phyloP scores from a whole-genome alignment of 2,888 invertebrate species.

The Marasmarcha lunaedactyla region DNA sequence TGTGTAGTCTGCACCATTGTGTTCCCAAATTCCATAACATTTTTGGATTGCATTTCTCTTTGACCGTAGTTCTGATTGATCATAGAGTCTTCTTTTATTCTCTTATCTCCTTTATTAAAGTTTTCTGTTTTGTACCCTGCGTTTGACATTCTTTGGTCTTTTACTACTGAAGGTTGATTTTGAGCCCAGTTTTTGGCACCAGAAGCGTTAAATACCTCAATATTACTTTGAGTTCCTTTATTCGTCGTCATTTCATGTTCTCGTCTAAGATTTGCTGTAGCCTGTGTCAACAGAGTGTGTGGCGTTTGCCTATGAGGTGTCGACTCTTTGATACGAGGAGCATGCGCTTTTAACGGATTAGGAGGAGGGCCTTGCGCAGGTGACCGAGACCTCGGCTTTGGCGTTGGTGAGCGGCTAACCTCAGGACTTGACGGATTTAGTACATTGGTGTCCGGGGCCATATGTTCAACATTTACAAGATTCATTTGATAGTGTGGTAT shows the following conservation, averaged over 20 bases:
- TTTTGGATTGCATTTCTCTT: slow-evolving; percentile 57
- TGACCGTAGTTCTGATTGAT: slow-evolving; percentile 51
- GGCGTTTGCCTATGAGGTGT: slow-evolving; percentile 43
- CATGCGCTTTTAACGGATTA: slow-evolving; percentile 75
- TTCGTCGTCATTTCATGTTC: slow-evolving; percentile 59
- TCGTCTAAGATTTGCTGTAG: slow-evolving; percentile 40
- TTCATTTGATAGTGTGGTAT: slow-evolving; percentile 86
- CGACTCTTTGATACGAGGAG: slow-evolving; percentile 71
- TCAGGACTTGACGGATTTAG: slow-evolving; percentile 73
- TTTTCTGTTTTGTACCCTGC: slow-evolving; percentile 58
- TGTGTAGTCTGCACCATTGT: slow-evolving; percentile 74
- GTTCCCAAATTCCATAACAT: slow-evolving; percentile 62
- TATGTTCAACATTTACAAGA: slow-evolving; percentile 76
- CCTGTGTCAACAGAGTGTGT: slow-evolving; percentile 42
- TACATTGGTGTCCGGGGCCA: slow-evolving; percentile 69
- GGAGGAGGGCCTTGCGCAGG: slow-evolving; percentile 80
- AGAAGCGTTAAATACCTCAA: slow-evolving; percentile 34
- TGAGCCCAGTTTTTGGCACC: slow-evolving; percentile 35
- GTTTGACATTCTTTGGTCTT: slow-evolving; percentile 60
- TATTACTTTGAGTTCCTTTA: slow-evolving; percentile 41
- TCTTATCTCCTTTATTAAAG: slow-evolving; percentile 45
- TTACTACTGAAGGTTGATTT: slow-evolving; percentile 54
- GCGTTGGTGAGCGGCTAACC: slow-evolving; percentile 74
- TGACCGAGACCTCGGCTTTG: slow-evolving; percentile 73
- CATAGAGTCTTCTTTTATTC: slow-evolving; percentile 45